Evolutionary conservation across 2,797 vertebrate genomes (phyloP).

Genomic region (Chelidonichthys spinosus): DNA sequence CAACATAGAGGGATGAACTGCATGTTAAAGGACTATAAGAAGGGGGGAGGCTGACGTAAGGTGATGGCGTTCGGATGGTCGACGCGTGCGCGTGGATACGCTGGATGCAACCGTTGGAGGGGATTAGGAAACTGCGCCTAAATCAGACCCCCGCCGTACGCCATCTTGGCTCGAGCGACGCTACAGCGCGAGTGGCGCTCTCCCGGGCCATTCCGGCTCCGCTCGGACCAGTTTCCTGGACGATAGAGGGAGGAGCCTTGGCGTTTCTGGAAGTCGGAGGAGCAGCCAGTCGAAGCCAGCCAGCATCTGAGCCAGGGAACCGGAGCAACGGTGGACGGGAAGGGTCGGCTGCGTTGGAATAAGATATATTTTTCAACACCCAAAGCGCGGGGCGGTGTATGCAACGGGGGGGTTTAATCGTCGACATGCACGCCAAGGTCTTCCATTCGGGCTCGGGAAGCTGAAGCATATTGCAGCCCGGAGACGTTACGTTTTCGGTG

Average conservation of each 20-base stretch:
- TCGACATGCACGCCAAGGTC: conserved; percentile 59
- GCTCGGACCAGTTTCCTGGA: conserved; percentile 74
- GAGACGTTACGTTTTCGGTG: conserved; percentile 41
- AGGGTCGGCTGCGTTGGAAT: conserved; percentile 37
- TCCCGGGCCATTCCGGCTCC: conserved; percentile 66
- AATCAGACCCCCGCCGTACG: conserved; percentile 38
- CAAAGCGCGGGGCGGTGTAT: conserved; percentile 19
- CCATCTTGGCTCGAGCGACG: conserved; percentile 81
- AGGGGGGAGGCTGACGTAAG: conserved; percentile 79
- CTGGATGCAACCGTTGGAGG: conserved; percentile 64
- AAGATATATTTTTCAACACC: conserved; percentile 51
- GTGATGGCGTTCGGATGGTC: conserved; percentile 60
- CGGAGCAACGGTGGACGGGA: conserved; percentile 66
- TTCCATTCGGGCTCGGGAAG: conserved; percentile 63
- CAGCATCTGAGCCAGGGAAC: conserved; percentile 74
- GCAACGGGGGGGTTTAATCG: conserved; percentile 10
- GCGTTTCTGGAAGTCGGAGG: conserved; percentile 82
- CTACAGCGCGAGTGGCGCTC: neutral
- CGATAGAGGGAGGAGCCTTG: conserved; percentile 81
- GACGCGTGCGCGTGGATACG: conserved; percentile 71
- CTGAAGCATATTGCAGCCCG: conserved; percentile 65
- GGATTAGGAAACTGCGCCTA: conserved; percentile 82
- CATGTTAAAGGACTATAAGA: conserved; percentile 51
- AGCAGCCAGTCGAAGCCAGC: conserved; percentile 74
- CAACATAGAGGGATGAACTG: conserved; percentile 18